These are phyloP conservation scores for Monochamus alternatus DNA, from an alignment of 2,888 invertebrate genomes.

Conservation along the genomic window DNA sequence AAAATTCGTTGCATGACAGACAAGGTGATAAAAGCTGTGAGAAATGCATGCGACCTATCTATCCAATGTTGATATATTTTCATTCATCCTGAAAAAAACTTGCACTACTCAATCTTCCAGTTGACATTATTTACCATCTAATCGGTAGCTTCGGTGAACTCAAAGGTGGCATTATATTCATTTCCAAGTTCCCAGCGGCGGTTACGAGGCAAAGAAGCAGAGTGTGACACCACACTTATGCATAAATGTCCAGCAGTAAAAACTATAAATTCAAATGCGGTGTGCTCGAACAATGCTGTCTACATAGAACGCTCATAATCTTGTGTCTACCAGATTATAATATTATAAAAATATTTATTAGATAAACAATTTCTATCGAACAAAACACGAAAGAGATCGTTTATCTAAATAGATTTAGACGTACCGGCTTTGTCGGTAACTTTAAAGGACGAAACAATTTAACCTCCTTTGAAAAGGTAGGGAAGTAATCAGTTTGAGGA, in stretches of 20 bases:
- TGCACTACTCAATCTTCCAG: slow-evolving; percentile 44
- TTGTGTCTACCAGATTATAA: slow-evolving; percentile 51
- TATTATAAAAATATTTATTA: slow-evolving; percentile 49
- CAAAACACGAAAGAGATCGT: slow-evolving; percentile 17
- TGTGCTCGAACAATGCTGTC: slow-evolving; percentile 26
- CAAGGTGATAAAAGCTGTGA: neutral
- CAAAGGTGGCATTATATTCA: slow-evolving; percentile 35
- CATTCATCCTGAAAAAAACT: slow-evolving; percentile 28
- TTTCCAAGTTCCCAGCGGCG: slow-evolving; percentile 23
- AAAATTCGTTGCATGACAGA: neutral
- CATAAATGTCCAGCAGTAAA: slow-evolving; percentile 36
- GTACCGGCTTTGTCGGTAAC: slow-evolving; percentile 39
- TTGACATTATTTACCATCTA: slow-evolving; percentile 41
- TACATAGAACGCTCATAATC: slow-evolving; percentile 48
- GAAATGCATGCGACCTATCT: neutral
- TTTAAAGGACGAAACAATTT: slow-evolving; percentile 13
- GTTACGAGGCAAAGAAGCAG: neutral
- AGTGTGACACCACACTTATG: slow-evolving; percentile 40
- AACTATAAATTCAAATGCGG: slow-evolving; percentile 31
- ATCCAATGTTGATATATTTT: neutral
- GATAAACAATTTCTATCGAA: slow-evolving; percentile 43
- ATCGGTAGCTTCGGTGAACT: slow-evolving; percentile 37
- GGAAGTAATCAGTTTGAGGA: no score
- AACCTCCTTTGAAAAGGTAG: neutral
- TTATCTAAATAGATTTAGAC: slow-evolving; percentile 39